Base-by-base conservation (phyloP, 2,888 invertebrate genomes). In the Caenorhabditis panamensis region DNA sequence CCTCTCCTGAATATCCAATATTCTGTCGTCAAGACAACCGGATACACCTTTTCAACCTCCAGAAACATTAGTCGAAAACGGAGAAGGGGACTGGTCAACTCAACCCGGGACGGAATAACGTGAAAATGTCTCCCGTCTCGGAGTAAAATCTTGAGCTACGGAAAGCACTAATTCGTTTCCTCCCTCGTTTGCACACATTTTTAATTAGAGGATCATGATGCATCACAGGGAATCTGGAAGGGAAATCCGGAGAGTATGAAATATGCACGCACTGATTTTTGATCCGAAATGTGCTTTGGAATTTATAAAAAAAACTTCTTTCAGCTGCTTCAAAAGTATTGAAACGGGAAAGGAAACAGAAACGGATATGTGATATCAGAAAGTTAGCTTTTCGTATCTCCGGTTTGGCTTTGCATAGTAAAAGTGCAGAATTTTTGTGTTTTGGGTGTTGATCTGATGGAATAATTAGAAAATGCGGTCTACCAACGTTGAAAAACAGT, bases 101-200 rank as follows among this genome's bases (percentile, higher is more conserved):
- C n/a, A n/a, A n/a, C n/a, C n/a, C n/a, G n/a, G n/a, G n/a, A n/a
- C n/a, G n/a, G n/a, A n/a, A n/a, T n/a, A n/a, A n/a, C n/a, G n/a
- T n/a, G n/a, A n/a, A n/a, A n/a, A n/a, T n/a, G n/a, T n/a, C n/a
- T n/a, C n/a, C n/a, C n/a, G n/a, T n/a, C 36, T 58, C 6, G 31
- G 28, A 18, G 31, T 36, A 9, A 26, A 31, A 11, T 47, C 28
- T 20, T 47, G 36, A 44, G 13, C 24, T 2, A 31, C 26, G 31
- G n/a, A 54, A 41, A 8, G 26, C 18, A 44, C 67, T 67, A 67
- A 67, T 67, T 58, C 56, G 47, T 47, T 56, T 47, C 56, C 11
- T 6, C n/a, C n/a, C 13, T 41, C 54, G 53, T 37, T 56, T 47
- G 37, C 68, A 49, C 68, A 68, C 68, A 68, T 68, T 68, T 59